Evolutionary conservation across 2,113 vertebrate species (phyloP), one percentile per base, ranked within the genome.

Genomic region (Thalassoma bifasciatum): DNA sequence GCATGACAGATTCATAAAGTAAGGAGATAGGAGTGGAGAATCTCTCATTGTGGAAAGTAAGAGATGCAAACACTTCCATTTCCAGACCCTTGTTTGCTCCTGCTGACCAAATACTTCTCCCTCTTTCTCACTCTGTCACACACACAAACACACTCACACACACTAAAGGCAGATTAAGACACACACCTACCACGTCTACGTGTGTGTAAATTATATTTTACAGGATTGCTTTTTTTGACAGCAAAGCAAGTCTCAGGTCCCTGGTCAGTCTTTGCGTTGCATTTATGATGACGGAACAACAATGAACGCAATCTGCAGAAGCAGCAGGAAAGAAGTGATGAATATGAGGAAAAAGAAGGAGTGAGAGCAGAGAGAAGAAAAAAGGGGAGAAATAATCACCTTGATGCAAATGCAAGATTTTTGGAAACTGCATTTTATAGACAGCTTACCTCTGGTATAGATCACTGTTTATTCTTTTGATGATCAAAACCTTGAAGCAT

Each of bases 251-350:
- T 79, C 78, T 75, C 10, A 13, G 16, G 56, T 88, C 82, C 84
- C 85, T 60, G 73, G 72, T 77, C 81, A 67, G 74, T 77, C 42
- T 74, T 82, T 74, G 61, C 30, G 10, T 70, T 66, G 54, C 63
- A n/a, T 82, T 85, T 79, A 36, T 86, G 80, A 88, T 84, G 77
- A 85, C 75, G 71, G 46, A 66, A 74, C 22, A 3, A 63, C 69
- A 82, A 72, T 38, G 51, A 40, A 57, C 30, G 66, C 56, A 81
- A 82, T 83, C 34, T 87, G 81, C 83, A 75, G 73, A 8, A 77
- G 72, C 16, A 74, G 79, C 81, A 62, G 68, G 47, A 80, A 67
- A 53, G 58, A 82, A 80, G 26, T 71, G 54, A 77, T 75, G 59
- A 76, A 82, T 42, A 21, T 23, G 75, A 65, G 8, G 38, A 75